phyloP scores from a whole-genome alignment of 1,140 invertebrate species.

The Papilio polyxenes region DNA sequence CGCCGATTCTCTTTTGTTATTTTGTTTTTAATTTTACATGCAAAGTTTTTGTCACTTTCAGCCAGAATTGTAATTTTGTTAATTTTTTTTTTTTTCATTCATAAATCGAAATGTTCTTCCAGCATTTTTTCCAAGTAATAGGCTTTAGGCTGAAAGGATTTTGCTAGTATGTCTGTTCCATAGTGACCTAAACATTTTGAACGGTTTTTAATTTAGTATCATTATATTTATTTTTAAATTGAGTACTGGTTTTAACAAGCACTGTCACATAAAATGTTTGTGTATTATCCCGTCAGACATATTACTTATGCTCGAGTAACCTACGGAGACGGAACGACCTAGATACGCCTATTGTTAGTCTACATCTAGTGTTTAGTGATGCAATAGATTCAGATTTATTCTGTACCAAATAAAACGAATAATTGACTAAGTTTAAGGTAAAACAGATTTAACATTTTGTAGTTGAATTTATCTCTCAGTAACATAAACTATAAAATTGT shows the following conservation, averaged over 20 bases:
- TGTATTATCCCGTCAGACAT: background rate
- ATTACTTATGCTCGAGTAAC: background rate
- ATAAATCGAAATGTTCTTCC: background rate
- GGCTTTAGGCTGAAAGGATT: no score
- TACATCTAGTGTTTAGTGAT: slow-evolving; percentile 11
- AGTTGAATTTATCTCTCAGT: background rate
- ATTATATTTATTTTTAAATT: background rate
- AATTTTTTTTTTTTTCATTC: background rate
- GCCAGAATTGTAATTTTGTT: background rate
- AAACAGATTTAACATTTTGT: background rate
- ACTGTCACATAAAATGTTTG: background rate
- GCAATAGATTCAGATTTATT: slow-evolving; percentile 5
- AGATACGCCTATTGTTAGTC: slow-evolving; percentile 4
- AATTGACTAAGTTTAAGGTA: background rate
- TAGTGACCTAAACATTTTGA: no score
- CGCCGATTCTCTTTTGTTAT: background rate
- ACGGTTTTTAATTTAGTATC: no score
- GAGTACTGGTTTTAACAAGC: background rate
- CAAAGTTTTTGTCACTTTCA: background rate
- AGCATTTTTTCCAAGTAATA: background rate
- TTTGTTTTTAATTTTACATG: background rate
- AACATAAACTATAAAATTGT: background rate
- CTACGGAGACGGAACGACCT: slow-evolving; percentile 4
- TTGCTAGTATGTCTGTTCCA: no score
- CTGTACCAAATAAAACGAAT: background rate